These are phyloP conservation scores for Pyrrhosoma nymphula DNA, from an alignment of 2,888 invertebrate species.

Conservation along the genomic window DNA sequence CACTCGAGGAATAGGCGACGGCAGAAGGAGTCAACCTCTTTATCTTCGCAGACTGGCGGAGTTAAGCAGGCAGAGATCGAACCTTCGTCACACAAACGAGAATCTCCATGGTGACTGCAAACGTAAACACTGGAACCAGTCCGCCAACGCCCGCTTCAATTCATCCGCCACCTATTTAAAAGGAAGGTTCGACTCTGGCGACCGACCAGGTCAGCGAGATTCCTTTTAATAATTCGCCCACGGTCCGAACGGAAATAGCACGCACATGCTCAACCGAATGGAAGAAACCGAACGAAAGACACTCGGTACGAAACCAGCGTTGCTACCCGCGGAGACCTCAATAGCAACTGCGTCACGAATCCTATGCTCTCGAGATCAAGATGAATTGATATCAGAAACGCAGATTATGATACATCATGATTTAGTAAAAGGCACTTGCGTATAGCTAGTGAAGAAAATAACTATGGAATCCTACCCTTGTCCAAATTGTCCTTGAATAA, in stretches of 20 bases:
- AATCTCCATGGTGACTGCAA: conserved; percentile 3
- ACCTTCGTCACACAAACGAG: not conserved
- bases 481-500: no score
- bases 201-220: conserved; percentile 22
- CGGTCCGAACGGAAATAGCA: conserved; percentile 40
- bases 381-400: not conserved
- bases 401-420: no score
- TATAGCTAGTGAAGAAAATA: no score
- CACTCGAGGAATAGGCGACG: not conserved
- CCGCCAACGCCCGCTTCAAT: conserved; percentile 39
- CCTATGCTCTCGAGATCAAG: not conserved
- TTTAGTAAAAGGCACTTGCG: no score
- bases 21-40: not conserved
- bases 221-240: conserved; percentile 34
- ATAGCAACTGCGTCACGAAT: not conserved
- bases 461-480: no score
- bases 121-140: conserved; percentile 45
- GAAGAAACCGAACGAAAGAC: not conserved
- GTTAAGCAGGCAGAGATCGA: conserved; percentile 13
- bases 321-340: not conserved
- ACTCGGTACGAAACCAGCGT: not conserved
- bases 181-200: conserved; percentile 33
- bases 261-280: not conserved
- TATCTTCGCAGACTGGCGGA: not conserved
- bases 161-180: conserved; percentile 29